Evolutionary conservation across 1,140 invertebrate species (phyloP).

Genomic region (Heliconius eleuchia): DNA sequence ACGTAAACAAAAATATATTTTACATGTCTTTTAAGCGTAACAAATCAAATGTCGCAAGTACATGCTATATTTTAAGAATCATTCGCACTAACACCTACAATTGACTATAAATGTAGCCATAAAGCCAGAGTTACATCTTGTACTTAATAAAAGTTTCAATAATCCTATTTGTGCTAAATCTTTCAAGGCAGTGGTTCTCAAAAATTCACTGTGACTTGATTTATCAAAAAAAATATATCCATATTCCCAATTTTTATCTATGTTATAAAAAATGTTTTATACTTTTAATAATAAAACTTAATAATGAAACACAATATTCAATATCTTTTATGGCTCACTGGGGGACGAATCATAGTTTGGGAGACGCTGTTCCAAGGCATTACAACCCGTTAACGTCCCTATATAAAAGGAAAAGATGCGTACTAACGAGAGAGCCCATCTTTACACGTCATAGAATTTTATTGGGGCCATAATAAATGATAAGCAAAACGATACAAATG

Average conservation of each 20-base stretch:
- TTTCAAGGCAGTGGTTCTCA: neutral
- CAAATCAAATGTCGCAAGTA: conserved; percentile 6
- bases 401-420: conserved; percentile 28
- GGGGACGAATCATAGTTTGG: neutral
- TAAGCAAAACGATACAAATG: conserved; percentile 12
- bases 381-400: conserved; percentile 16
- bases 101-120: conserved; percentile 14
- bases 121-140: conserved; percentile 17
- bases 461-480: conserved; percentile 17
- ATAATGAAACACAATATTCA: neutral
- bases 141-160: conserved; percentile 22
- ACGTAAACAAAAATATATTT: neutral
- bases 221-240: too few species aligned
- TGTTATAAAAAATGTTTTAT: too few species aligned
- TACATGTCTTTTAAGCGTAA: neutral
- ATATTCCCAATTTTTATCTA: too few species aligned
- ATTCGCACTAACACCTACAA: conserved; percentile 5
- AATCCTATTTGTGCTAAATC: conserved; percentile 19
- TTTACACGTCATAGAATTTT: conserved; percentile 29
- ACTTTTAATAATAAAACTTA: too few species aligned
- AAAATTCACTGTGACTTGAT: neutral
- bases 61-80: neutral
- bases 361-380: neutral
- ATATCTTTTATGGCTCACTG: neutral
- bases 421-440: conserved; percentile 28